Evolutionary conservation across 2,888 invertebrate species (phyloP).

Genomic region (Zaprionus obscuricornis): DNA sequence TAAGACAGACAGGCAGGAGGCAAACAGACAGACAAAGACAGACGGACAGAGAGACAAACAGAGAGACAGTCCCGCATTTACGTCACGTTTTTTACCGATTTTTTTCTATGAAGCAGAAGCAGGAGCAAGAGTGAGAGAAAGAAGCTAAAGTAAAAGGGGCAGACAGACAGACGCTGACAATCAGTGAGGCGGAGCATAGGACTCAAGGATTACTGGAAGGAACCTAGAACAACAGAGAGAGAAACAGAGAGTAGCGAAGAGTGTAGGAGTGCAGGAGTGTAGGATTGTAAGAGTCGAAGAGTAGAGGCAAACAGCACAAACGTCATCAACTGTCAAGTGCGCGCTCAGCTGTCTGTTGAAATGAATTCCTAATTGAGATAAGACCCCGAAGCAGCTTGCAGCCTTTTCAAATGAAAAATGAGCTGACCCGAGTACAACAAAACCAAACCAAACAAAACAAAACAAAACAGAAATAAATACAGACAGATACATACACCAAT

Average conservation of each 20-base stretch:
- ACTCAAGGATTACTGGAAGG: too few relatives aligned
- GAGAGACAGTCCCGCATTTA: slow-evolving; percentile 46
- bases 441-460: slow-evolving; percentile 8
- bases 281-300: too few relatives aligned
- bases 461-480: not conserved
- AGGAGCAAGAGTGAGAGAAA: too few relatives aligned
- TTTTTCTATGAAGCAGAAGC: slow-evolving; percentile 8
- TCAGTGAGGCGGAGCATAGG: slow-evolving; percentile 13
- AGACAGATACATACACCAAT: not conserved
- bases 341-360: slow-evolving; percentile 48
- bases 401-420: slow-evolving; percentile 53
- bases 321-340: slow-evolving; percentile 57
- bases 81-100: slow-evolving; percentile 59
- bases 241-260: too few relatives aligned
- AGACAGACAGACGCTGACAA: slow-evolving; percentile 17
- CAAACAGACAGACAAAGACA: too few relatives aligned
- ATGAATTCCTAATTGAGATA: slow-evolving; percentile 75
- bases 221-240: too few relatives aligned
- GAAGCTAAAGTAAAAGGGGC: not conserved
- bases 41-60: too few relatives aligned
- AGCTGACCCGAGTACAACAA: slow-evolving; percentile 39
- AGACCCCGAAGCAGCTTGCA: slow-evolving; percentile 51
- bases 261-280: too few relatives aligned
- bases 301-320: slow-evolving; percentile 5
- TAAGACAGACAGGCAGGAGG: slow-evolving; percentile 15